Evolutionary conservation across 2,113 vertebrate species (phyloP).

Genomic region (Urocolius indicus): DNA sequence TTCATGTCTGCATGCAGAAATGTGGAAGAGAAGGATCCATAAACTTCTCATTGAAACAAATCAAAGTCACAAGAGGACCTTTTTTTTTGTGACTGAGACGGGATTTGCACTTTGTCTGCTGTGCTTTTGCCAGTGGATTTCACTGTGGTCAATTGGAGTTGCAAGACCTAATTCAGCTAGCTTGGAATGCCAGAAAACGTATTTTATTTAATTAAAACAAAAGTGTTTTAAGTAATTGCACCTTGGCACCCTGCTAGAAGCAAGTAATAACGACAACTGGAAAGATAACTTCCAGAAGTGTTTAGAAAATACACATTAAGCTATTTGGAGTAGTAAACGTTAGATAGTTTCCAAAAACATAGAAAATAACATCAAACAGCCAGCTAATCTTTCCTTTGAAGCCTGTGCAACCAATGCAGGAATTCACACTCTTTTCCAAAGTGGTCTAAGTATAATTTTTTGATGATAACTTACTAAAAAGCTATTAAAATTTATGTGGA

Average conservation of each 20-base stretch:
- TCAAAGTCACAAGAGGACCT: background rate
- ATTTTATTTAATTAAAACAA: background rate
- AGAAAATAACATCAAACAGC: background rate
- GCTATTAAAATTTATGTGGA: background rate
- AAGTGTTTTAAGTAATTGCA: background rate
- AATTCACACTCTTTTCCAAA: background rate
- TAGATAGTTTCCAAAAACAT: background rate
- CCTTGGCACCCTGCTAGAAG: background rate
- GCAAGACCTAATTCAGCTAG: background rate
- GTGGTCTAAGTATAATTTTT: background rate
- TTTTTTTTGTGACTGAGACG: background rate
- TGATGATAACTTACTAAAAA: background rate
- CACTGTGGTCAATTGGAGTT: background rate
- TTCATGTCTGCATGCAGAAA: background rate
- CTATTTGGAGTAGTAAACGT: background rate
- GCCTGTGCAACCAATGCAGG: background rate
- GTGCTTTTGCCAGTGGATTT: background rate
- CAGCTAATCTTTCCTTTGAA: background rate
- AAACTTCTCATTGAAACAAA: background rate
- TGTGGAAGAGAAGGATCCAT: background rate
- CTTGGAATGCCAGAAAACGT: background rate
- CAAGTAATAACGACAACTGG: background rate
- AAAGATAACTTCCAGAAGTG: background rate
- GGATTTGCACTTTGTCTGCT: background rate
- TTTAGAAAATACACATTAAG: background rate